Evolutionary conservation across 2,888 invertebrate genomes (phyloP), one percentile per base, ranked within the genome.

Genomic region (Scaptomyza tumidula): DNA sequence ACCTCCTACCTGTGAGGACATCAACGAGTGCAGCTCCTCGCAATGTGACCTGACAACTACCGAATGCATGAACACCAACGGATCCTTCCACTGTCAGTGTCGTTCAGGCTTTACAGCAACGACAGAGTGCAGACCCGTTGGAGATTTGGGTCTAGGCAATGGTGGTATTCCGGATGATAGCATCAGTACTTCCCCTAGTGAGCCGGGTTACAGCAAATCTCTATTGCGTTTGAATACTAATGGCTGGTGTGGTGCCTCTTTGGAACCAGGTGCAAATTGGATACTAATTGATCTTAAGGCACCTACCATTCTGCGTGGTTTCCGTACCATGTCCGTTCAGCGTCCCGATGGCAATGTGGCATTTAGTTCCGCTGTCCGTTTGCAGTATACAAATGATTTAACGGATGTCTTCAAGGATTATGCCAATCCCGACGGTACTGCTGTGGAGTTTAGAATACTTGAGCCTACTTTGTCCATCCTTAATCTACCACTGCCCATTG

Each of bases 41-140:
- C 97, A 98, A 91, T 98, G 98, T 91, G 98, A 98, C 89, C 93
- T 96, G 27, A 96, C 97, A 0, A 97, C 98, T 0, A 98, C 98
- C 0, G 97, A 97, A 91, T 98, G 98, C 90, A 95, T 95, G 77
- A 98, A 98, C 89, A 96, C 96, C 6, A 95, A 96, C 48, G 98
- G 98, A 44, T 96, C 96, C 19, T 98, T 98, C 93, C 95, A 95
- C 81, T 98, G 98, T 90, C 96, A 97, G 80, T 98, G 98, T 88
- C 94, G 95, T 66, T 92, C 95, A 72, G 98, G 98, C 43, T 98
- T 98, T 88, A 93, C 95, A 1, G 95, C 97, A 6, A 97, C 96
- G 60, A 94, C 97, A 79, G 98, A 98, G 90, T 98, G 98, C 89
- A 94, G 98, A 79, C 97, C 98, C 0, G 96, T 98, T 37, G 96